Conservation (phyloP, 2,113 vertebrate genomes). For the Ciconia boyciana region DNA sequence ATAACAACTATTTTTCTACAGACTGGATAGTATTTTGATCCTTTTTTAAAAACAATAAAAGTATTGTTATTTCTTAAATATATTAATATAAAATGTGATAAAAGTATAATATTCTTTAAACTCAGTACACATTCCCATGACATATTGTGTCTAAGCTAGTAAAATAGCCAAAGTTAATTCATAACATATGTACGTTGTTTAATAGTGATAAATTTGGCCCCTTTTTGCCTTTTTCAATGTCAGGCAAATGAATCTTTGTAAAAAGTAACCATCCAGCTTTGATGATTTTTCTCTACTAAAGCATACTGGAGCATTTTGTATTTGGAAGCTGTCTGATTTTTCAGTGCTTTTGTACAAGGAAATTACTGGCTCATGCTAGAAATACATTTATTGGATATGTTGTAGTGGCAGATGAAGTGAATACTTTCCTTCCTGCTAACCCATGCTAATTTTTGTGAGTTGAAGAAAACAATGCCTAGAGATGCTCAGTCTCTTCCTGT, state of each 20-base stretch:
- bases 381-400: background rate
- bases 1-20: background rate
- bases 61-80: background rate
- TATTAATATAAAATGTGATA: background rate
- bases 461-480: background rate
- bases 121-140: no score
- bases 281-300: background rate
- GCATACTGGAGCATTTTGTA: background rate
- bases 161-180: background rate
- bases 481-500: background rate
- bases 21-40: background rate
- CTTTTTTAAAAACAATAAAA: background rate
- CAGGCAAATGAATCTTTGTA: background rate
- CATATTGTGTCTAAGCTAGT: background rate
- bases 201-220: background rate
- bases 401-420: background rate
- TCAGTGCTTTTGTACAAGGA: background rate
- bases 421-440: background rate
- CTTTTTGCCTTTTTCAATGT: background rate
- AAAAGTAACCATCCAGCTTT: background rate
- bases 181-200: background rate
- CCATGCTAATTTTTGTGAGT: background rate
- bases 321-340: background rate
- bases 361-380: background rate
- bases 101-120: background rate